These are phyloP conservation scores for Ciconia boyciana DNA, from an alignment of 2,113 vertebrate species.

Conservation along the genomic window DNA sequence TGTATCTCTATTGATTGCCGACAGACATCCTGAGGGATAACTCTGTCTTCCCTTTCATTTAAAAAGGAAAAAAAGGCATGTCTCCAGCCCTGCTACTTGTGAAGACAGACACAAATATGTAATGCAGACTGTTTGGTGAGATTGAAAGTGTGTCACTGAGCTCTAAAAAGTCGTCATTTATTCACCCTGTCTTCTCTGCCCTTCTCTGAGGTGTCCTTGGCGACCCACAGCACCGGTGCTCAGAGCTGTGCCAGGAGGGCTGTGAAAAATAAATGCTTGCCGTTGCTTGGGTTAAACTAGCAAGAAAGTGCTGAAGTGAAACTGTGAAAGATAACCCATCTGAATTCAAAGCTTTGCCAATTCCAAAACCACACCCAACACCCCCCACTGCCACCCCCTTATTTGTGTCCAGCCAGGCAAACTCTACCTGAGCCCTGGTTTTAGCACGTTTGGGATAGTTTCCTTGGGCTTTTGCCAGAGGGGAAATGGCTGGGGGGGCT, in stretches of 20 bases:
- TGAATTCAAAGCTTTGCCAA: neutral
- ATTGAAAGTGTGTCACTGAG: neutral
- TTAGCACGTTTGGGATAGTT: neutral
- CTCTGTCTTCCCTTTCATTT: constrained; percentile 1
- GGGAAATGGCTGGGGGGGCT: neutral
- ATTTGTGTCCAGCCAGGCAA: neutral
- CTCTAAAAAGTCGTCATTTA: neutral
- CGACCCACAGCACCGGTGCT: neutral
- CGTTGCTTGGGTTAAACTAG: neutral
- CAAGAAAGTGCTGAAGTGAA: neutral
- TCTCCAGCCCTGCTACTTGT: neutral
- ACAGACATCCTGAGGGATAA: constrained; percentile 37
- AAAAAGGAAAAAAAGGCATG: neutral
- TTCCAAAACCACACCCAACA: rapidly evolving
- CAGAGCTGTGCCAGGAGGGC: neutral
- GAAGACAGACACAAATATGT: constrained; percentile 10
- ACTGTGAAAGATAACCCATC: neutral
- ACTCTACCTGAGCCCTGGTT: neutral
- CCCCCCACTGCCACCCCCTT: neutral
- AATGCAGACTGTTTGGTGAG: neutral
- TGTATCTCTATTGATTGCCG: constrained; percentile 29
- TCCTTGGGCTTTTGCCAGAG: neutral
- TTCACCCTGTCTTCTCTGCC: neutral
- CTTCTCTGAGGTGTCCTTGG: neutral
- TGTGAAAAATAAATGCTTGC: neutral